Conservation (phyloP, 2,113 vertebrate genomes). For the Nesogale talazaci region DNA sequence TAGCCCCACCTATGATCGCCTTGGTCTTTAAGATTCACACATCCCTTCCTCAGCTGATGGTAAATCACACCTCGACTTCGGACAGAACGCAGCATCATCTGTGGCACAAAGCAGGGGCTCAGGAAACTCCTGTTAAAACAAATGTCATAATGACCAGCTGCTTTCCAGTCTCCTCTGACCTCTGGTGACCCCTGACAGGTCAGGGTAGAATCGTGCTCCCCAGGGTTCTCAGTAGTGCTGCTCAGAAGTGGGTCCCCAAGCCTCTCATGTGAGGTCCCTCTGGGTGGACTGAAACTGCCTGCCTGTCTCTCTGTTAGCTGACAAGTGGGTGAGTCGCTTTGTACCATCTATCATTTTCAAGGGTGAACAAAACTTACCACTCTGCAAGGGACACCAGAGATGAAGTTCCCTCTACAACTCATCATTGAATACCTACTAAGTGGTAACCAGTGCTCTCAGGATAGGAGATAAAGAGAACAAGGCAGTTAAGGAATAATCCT, state of each 20-base stretch:
- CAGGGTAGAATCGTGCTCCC: neutral
- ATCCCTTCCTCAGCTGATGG: neutral
- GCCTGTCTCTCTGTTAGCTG: neutral
- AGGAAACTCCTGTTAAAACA: neutral
- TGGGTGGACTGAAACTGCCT: neutral
- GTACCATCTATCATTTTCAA: neutral
- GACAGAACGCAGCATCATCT: neutral
- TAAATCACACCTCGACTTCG: neutral
- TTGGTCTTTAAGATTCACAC: neutral
- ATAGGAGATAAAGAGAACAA: neutral
- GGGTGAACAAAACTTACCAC: neutral
- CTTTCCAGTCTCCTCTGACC: neutral
- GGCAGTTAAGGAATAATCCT: neutral
- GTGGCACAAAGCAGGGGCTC: neutral
- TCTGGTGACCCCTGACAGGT: neutral
- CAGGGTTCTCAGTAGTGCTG: neutral
- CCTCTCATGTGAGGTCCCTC: neutral
- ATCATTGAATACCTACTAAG: neutral
- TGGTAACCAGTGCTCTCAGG: neutral
- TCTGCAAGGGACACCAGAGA: neutral
- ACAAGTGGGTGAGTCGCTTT: neutral
- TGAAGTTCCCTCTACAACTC: neutral
- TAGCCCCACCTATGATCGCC: neutral
- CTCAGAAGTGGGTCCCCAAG: neutral
- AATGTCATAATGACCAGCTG: neutral